Conservation (phyloP, 2,797 vertebrate genomes). For the Pseudochirops cupreus region DNA sequence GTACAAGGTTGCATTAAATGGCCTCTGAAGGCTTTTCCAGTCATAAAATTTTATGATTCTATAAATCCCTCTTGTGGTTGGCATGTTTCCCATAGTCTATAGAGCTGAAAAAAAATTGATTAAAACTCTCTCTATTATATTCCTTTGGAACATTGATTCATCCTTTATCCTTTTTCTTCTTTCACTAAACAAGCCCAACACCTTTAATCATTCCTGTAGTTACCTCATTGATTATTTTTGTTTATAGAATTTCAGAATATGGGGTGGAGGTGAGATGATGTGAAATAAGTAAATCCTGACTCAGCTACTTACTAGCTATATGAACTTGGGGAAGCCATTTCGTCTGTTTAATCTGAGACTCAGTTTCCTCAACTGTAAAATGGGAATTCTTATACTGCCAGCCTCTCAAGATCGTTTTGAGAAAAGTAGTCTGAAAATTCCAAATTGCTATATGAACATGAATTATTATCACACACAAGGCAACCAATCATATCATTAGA, state of each 20-base stretch:
- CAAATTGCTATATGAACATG: not conserved
- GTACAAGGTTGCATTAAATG: not conserved
- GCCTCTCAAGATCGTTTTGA: not conserved
- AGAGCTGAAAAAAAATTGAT: not conserved
- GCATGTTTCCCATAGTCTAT: not conserved
- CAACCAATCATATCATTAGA: too few relatives aligned
- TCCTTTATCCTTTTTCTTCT: not conserved
- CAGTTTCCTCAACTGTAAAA: not conserved
- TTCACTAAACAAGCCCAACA: not conserved
- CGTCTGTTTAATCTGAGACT: not conserved
- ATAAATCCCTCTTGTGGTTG: not conserved
- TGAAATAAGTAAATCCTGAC: not conserved
- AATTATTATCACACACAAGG: too few relatives aligned
- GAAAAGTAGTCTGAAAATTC: not conserved
- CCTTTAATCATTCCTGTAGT: slow-evolving; percentile 24
- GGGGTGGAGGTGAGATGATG: too few relatives aligned
- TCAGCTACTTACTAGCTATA: not conserved
- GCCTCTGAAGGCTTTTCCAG: not conserved
- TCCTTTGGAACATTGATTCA: not conserved
- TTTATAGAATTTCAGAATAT: slow-evolving; percentile 9
- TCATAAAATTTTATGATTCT: not conserved
- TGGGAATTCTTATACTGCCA: not conserved
- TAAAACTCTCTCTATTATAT: slow-evolving; percentile 1
- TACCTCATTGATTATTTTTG: not conserved
- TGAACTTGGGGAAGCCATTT: not conserved